Evolutionary conservation across 2,113 vertebrate genomes (phyloP).

Genomic region (Bolborhynchus lineola): DNA sequence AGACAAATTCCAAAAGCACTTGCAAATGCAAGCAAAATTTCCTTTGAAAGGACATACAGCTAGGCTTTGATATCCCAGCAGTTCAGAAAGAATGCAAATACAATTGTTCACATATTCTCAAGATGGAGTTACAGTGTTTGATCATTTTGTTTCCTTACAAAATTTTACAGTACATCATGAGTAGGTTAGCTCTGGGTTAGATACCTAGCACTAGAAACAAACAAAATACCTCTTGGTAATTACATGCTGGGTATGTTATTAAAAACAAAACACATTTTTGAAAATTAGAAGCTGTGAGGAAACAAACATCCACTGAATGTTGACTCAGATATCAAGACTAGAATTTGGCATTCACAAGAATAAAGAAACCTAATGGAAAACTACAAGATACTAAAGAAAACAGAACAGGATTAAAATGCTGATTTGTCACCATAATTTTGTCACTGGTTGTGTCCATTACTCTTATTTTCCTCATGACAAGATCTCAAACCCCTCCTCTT

Average conservation of each 20-base stretch:
- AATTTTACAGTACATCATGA: constrained; percentile 18
- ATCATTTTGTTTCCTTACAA: not conserved
- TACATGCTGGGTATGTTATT: not conserved
- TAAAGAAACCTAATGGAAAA: not conserved
- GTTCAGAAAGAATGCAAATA: not conserved
- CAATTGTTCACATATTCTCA: not conserved
- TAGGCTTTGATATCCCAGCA: not conserved
- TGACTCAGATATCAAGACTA: not conserved
- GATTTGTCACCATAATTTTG: not conserved
- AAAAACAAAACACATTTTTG: not conserved
- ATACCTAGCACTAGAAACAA: constrained; percentile 51
- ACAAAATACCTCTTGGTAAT: not conserved
- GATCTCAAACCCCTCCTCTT: not conserved
- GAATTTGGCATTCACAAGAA: not conserved
- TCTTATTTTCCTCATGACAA: not conserved
- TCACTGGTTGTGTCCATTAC: not conserved
- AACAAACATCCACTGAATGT: not conserved
- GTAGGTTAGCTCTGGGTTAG: not conserved
- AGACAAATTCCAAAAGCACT: not conserved
- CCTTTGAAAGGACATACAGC: not conserved
- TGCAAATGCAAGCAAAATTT: not conserved
- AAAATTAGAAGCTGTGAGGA: not conserved
- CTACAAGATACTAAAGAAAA: not conserved
- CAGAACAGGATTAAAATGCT: not conserved
- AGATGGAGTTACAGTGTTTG: not conserved